phyloP scores from a whole-genome alignment of 1,140 invertebrate species.

The Drosophila baimaii region DNA sequence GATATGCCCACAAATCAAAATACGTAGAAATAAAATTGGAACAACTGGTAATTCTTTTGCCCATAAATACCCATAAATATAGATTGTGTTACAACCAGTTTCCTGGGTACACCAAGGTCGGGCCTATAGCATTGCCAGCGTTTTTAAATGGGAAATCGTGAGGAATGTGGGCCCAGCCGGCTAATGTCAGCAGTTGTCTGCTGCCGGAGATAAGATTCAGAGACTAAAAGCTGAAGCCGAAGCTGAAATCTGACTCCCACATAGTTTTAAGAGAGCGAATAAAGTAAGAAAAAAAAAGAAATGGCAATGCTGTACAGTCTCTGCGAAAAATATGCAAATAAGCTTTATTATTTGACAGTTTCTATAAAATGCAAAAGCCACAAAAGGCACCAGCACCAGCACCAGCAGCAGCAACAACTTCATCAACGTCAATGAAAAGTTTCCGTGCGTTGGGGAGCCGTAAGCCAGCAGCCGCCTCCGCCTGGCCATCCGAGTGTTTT shows the following conservation, averaged over 20 bases:
- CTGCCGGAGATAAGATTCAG: constrained; percentile 36
- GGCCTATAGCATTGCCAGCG: too few relatives aligned
- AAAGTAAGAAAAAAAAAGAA: background rate
- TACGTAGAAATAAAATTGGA: too few relatives aligned
- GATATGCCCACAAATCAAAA: too few relatives aligned
- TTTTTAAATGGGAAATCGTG: too few relatives aligned
- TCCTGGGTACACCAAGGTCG: too few relatives aligned
- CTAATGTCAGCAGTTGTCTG: constrained; percentile 18
- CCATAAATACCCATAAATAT: too few relatives aligned
- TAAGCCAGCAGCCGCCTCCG: constrained; percentile 24
- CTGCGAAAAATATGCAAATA: constrained; percentile 62
- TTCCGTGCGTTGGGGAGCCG: constrained; percentile 21
- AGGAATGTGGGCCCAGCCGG: constrained; percentile 1
- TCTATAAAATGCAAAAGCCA: constrained; percentile 68
- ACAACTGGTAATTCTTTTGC: too few relatives aligned
- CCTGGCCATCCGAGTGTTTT: constrained; percentile 35
- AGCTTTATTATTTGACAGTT: constrained; percentile 68
- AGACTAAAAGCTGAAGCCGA: constrained; percentile 1
- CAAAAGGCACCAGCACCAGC: constrained; percentile 38
- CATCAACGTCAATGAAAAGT: constrained; percentile 66
- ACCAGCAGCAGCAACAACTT: constrained; percentile 47
- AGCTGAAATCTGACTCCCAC: constrained; percentile 16
- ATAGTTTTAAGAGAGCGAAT: constrained; percentile 16
- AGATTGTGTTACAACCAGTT: too few relatives aligned
- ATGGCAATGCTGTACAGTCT: constrained; percentile 2